phyloP scores from a whole-genome alignment of 2,797 vertebrate genomes.

The Anolis apletophallus region DNA sequence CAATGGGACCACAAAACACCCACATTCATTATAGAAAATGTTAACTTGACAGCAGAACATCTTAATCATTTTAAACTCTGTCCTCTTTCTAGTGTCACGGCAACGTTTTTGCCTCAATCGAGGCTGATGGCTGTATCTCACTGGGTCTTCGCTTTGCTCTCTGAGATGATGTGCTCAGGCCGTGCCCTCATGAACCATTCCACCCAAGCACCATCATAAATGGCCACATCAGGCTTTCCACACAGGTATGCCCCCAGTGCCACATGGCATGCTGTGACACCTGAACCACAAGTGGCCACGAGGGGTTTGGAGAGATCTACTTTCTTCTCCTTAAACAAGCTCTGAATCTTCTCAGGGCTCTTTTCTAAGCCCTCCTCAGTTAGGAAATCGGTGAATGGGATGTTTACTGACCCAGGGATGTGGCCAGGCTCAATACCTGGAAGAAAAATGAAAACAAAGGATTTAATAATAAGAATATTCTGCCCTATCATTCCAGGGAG shows the following conservation, averaged over 20 bases:
- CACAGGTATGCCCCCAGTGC: slow-evolving; percentile 90
- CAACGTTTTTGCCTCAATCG: slow-evolving; percentile 15
- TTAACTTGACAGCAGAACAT: slow-evolving; percentile 27
- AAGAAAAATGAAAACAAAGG: background rate
- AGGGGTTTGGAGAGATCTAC: slow-evolving; percentile 87
- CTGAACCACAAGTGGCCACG: slow-evolving; percentile 89
- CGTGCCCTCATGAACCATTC: slow-evolving; percentile 91
- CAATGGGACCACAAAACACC: background rate
- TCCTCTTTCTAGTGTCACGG: slow-evolving; percentile 57
- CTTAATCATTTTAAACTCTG: slow-evolving; percentile 32
- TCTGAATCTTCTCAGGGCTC: slow-evolving; percentile 79
- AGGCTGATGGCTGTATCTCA: slow-evolving; percentile 47
- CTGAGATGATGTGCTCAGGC: slow-evolving; percentile 87
- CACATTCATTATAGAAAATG: slow-evolving; percentile 18
- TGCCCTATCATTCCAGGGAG: too few species aligned
- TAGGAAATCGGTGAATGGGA: slow-evolving; percentile 89
- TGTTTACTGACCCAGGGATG: slow-evolving; percentile 85
- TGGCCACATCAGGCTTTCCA: slow-evolving; percentile 82
- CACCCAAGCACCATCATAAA: slow-evolving; percentile 93
- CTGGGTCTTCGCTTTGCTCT: slow-evolving; percentile 79
- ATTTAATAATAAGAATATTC: background rate
- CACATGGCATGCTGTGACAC: slow-evolving; percentile 91
- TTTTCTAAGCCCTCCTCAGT: slow-evolving; percentile 84
- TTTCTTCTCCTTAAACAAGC: slow-evolving; percentile 84
- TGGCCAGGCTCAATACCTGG: slow-evolving; percentile 91